Percentiles rank a stretch among this genome's conserved stretches.
Evolutionary conservation across 1,140 invertebrate genomes (phyloP).

Genomic region (Leptopilina boulardi): DNA sequence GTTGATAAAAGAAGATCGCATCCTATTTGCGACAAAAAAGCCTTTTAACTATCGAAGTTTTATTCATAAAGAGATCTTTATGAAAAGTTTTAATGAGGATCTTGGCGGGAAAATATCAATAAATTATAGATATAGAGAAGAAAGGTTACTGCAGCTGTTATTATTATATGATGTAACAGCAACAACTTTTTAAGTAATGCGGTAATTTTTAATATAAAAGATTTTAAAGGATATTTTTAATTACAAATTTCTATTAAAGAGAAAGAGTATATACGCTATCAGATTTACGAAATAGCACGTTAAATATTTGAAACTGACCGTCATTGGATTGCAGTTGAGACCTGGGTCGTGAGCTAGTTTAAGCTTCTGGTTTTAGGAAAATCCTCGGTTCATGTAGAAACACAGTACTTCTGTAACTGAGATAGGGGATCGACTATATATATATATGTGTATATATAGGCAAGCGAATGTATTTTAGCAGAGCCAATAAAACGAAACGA

Average conservation of each 20-base stretch:
- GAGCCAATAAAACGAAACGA: slow-evolving; percentile 7
- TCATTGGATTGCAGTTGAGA: slow-evolving; percentile 13
- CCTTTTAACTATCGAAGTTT: neutral
- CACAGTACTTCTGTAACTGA: neutral
- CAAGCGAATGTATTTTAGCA: slow-evolving; percentile 11
- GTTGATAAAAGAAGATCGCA: neutral
- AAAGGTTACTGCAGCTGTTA: too few relatives aligned
- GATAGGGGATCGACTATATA: slow-evolving; percentile 24
- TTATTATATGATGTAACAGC: too few relatives aligned
- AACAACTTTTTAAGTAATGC: too few relatives aligned
- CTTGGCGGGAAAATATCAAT: neutral
- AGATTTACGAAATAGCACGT: slow-evolving; percentile 24
- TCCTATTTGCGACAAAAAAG: neutral
- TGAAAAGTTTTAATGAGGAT: neutral
- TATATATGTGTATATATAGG: too few relatives aligned
- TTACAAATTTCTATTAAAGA: neutral
- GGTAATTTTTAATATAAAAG: too few relatives aligned
- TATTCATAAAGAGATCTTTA: neutral
- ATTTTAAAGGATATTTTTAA: neutral
- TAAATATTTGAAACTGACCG: slow-evolving; percentile 33
- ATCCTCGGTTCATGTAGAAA: slow-evolving; percentile 27
- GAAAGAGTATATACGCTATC: neutral
- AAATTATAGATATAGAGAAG: too few relatives aligned
- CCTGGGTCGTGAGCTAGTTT: slow-evolving; percentile 19
- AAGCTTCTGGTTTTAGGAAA: slow-evolving; percentile 28